These are phyloP conservation scores for Sparidentex hasta DNA, from an alignment of 2,797 vertebrate genomes.

Conservation along the genomic window DNA sequence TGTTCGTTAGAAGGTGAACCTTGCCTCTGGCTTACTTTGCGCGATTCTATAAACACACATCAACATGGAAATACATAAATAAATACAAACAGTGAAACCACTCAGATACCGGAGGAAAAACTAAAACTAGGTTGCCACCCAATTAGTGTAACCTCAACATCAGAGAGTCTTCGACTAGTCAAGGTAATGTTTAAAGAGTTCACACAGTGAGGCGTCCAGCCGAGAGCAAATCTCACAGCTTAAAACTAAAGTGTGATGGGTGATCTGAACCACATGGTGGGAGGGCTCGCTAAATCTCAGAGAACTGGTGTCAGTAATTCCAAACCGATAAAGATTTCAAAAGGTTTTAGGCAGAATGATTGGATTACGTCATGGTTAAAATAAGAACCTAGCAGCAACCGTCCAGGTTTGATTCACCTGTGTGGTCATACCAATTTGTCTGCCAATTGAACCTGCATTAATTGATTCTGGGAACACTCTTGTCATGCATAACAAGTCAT, in stretches of 20 bases:
- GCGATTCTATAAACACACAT: background rate
- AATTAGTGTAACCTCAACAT: slow-evolving; percentile 52
- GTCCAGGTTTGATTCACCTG: background rate
- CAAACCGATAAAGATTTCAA: background rate
- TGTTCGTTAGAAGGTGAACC: slow-evolving; percentile 23
- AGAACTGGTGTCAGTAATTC: background rate
- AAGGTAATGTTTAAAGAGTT: slow-evolving; percentile 32
- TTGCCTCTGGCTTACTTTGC: slow-evolving; percentile 10
- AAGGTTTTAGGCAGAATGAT: too few relatives aligned
- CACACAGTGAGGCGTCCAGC: slow-evolving; percentile 8
- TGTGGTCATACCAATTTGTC: too few relatives aligned
- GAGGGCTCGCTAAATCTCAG: background rate
- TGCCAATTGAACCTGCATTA: too few relatives aligned
- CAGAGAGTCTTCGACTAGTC: slow-evolving; percentile 13
- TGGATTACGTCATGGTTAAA: background rate
- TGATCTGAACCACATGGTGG: background rate
- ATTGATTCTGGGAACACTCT: too few relatives aligned
- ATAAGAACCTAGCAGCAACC: background rate
- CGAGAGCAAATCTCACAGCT: slow-evolving; percentile 8
- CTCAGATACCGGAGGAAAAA: background rate
- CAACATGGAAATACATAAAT: background rate
- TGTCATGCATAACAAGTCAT: background rate
- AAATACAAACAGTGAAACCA: background rate
- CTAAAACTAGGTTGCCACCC: background rate
- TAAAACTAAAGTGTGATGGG: slow-evolving; percentile 8